Conservation (phyloP, 23 tunicate genomes). For the Styela plicata region DNA sequence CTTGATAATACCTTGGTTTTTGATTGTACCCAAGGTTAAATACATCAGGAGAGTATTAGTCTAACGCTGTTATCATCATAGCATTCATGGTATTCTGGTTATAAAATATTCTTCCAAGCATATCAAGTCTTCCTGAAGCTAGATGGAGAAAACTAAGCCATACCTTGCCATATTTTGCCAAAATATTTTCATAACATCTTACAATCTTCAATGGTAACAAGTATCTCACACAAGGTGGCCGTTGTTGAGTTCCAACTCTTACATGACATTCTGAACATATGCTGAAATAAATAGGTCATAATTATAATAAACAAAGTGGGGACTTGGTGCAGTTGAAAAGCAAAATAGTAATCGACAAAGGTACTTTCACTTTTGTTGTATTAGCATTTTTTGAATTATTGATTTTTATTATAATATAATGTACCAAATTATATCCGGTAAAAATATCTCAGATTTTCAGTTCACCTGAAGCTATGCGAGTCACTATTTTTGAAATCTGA, state of each 20-base stretch:
- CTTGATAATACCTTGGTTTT: too few species aligned
- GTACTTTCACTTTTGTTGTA: not conserved
- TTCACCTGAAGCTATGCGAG: not conserved
- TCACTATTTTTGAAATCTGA: too few species aligned
- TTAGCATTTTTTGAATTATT: not conserved
- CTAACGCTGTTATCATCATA: too few species aligned
- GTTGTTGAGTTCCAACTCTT: constrained; percentile 59
- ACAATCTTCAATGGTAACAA: constrained; percentile 80
- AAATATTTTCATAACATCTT: constrained; percentile 55
- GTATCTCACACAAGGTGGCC: constrained; percentile 41
- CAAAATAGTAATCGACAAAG: not conserved
- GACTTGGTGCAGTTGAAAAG: not conserved
- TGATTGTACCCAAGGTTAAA: too few species aligned
- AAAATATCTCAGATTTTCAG: not conserved
- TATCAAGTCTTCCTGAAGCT: too few species aligned
- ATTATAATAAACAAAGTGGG: not conserved
- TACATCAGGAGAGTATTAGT: too few species aligned
- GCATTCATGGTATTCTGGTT: too few species aligned
- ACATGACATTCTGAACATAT: constrained; percentile 50
- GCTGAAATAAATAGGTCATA: constrained; percentile 10
- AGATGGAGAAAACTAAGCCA: too few species aligned
- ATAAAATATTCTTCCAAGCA: too few species aligned
- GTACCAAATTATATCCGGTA: not conserved
- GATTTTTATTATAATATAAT: not conserved
- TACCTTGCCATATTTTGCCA: constrained; percentile 29